Percentiles rank a stretch among this genome's conserved stretches.
These are phyloP conservation scores for Pedionomus torquatus DNA, from an alignment of 2,113 vertebrate species.

Conservation along the genomic window DNA sequence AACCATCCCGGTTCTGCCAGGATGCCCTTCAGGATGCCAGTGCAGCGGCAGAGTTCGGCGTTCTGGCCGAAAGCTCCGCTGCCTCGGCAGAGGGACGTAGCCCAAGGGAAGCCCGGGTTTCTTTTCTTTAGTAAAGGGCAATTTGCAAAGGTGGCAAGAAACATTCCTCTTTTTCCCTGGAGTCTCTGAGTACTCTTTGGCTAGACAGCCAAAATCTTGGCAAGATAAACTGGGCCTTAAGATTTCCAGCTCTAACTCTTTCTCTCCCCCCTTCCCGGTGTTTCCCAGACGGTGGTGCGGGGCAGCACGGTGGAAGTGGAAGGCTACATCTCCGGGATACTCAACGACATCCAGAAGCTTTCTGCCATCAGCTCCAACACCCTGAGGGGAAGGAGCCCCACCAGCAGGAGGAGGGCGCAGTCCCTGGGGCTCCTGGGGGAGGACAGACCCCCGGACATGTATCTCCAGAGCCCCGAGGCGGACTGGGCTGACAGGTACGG, in stretches of 20 bases:
- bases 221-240: not conserved
- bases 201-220: not conserved
- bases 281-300: constrained; percentile 90
- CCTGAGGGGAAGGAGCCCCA: constrained; percentile 87
- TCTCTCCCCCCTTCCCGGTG: not conserved
- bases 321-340: constrained; percentile 91
- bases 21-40: not conserved
- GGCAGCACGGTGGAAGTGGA: constrained; percentile 90
- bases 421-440: constrained; percentile 91
- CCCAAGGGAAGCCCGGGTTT: not conserved
- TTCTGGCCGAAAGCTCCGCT: not conserved
- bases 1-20: not conserved
- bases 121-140: not conserved
- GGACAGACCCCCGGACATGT: constrained; percentile 82
- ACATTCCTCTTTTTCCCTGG: not conserved
- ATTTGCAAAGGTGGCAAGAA: not conserved
- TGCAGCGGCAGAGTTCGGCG: not conserved
- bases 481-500: constrained; percentile 77
- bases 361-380: constrained; percentile 97
- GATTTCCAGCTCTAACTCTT: not conserved
- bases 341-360: constrained; percentile 93
- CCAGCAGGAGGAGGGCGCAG: constrained; percentile 90
- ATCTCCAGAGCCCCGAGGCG: constrained; percentile 86
- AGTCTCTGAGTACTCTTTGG: not conserved
- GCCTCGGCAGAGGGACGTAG: not conserved